Percentiles rank a stretch among this genome's conserved stretches.
These are phyloP conservation scores for Axea sp. DNA, from an alignment of 2,888 invertebrate species.

Conservation along the genomic window DNA sequence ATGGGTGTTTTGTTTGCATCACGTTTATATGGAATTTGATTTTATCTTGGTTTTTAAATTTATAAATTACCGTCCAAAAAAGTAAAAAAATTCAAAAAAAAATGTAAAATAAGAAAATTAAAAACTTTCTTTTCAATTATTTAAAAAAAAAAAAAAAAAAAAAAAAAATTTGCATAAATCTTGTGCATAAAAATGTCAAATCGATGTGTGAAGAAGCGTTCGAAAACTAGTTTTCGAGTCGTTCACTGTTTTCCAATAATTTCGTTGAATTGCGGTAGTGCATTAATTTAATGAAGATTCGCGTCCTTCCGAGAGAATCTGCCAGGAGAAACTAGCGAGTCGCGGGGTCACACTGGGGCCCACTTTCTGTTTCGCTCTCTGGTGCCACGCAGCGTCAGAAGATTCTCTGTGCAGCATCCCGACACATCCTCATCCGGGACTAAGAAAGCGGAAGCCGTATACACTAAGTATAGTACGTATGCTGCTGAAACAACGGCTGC, in stretches of 20 bases:
- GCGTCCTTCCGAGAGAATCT: constrained; percentile 53
- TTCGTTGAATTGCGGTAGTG: constrained; percentile 18
- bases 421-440: constrained; percentile 56
- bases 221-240: background rate
- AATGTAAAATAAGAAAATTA: too few relatives aligned
- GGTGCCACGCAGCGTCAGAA: constrained; percentile 10
- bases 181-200: background rate
- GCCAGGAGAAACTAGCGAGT: constrained; percentile 55
- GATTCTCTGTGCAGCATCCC: constrained; percentile 35
- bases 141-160: too few relatives aligned
- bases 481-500: constrained; percentile 44
- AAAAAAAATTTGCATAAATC: constrained; percentile 9
- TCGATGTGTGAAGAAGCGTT: background rate
- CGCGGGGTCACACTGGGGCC: constrained; percentile 58
- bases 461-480: constrained; percentile 39
- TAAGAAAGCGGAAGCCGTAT: constrained; percentile 61
- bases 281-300: constrained; percentile 13
- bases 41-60: too few relatives aligned
- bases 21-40: too few relatives aligned
- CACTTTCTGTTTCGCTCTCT: constrained; percentile 60
- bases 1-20: too few relatives aligned
- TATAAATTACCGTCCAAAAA: too few relatives aligned
- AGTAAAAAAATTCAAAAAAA: too few relatives aligned
- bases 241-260: constrained; percentile 26
- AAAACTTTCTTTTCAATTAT: too few relatives aligned